These are phyloP conservation scores for Sylvia atricapilla DNA, from an alignment of 2,113 vertebrate species.

Conservation along the genomic window DNA sequence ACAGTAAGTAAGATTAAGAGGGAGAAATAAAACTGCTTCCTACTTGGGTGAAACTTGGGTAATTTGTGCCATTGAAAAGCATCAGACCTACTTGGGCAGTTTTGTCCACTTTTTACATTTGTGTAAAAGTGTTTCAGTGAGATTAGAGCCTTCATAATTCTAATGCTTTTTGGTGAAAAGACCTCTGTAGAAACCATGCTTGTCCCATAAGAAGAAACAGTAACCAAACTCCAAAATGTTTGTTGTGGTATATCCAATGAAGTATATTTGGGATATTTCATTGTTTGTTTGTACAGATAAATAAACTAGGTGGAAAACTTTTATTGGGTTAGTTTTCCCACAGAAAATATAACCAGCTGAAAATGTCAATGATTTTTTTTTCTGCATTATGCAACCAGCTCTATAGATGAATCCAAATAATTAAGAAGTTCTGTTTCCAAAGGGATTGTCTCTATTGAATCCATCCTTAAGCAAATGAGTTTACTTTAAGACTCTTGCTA, in stretches of 20 bases:
- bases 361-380: not conserved
- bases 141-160: not conserved
- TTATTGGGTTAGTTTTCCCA: conserved; percentile 9
- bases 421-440: conserved; percentile 18
- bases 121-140: not conserved
- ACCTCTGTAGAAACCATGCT: not conserved
- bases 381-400: not conserved
- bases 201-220: not conserved
- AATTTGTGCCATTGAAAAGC: not conserved
- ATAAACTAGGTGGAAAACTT: conserved; percentile 20
- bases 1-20: not conserved
- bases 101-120: not conserved
- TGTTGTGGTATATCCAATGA: not conserved
- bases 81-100: not conserved
- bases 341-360: not conserved
- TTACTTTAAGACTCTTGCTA: conserved; percentile 8
- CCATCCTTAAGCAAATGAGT: conserved; percentile 15
- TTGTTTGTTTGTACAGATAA: not conserved
- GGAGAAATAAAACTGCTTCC: not conserved
- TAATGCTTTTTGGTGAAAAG: not conserved
- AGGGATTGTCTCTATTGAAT: not conserved
- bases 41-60: not conserved
- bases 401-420: conserved; percentile 9
- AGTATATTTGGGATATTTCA: not conserved
- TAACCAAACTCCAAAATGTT: not conserved